Percentiles rank a stretch among this genome's conserved stretches.
These are phyloP conservation scores for Ectemnius continuus DNA, from an alignment of 2,888 invertebrate species.

Conservation along the genomic window DNA sequence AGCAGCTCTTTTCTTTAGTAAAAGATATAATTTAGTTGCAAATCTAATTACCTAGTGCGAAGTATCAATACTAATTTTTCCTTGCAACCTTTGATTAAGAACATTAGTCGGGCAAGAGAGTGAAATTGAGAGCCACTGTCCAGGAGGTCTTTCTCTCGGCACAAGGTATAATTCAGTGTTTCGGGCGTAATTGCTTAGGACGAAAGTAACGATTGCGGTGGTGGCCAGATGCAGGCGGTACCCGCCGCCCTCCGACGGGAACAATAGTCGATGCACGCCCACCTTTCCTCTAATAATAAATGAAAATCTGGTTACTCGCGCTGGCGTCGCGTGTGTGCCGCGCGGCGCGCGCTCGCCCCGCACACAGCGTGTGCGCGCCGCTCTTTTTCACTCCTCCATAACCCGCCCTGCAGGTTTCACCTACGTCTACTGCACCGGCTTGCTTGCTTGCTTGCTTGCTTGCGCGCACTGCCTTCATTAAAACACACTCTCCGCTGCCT, in stretches of 20 bases:
- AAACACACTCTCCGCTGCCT: no score
- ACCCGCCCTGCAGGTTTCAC: slow-evolving; percentile 18
- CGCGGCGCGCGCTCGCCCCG: no score
- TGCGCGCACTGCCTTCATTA: no score
- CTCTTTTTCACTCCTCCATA: neutral
- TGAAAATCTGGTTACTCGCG: neutral
- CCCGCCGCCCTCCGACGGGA: neutral
- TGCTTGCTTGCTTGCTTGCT: no score
- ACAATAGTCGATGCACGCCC: slow-evolving; percentile 12
- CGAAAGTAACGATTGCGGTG: slow-evolving; percentile 7
- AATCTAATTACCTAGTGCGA: no score
- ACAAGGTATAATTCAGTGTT: slow-evolving; percentile 1
- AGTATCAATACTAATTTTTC: no score
- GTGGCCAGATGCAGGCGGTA: neutral
- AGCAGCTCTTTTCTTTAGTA: no score
- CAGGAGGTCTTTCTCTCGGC: no score
- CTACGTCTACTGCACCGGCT: slow-evolving; percentile 1
- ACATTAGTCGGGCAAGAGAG: no score
- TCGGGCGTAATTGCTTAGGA: slow-evolving; percentile 2
- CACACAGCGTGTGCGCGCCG: neutral
- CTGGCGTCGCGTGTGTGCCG: neutral
- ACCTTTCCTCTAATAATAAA: slow-evolving; percentile 17
- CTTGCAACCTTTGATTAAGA: no score
- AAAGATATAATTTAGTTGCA: no score
- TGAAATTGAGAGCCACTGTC: no score